Evolutionary conservation across 2,888 invertebrate genomes (phyloP).

Genomic region (Diarsia mendica): DNA sequence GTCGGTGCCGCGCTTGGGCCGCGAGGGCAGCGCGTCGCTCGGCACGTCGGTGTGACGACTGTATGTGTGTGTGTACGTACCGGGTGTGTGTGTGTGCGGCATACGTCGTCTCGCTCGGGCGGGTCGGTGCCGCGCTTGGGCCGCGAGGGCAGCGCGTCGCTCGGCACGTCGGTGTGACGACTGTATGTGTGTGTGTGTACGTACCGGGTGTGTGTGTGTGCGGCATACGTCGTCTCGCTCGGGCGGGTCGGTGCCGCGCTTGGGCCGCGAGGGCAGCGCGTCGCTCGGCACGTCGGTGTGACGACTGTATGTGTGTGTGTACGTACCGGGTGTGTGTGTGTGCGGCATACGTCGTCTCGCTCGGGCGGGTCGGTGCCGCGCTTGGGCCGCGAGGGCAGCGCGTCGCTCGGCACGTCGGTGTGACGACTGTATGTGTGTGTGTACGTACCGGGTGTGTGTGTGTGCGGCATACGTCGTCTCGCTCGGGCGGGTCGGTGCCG

Average conservation of each 20-base stretch:
- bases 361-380: neutral
- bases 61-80: too few relatives aligned
- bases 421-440: constrained; percentile 8
- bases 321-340: too few relatives aligned
- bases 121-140: neutral
- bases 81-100: neutral
- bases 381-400: neutral
- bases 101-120: neutral
- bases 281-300: constrained; percentile 89
- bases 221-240: constrained; percentile 25
- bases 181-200: constrained; percentile 21
- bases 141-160: too few relatives aligned
- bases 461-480: constrained; percentile 20
- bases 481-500: constrained; percentile 4
- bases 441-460: constrained; percentile 35
- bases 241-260: constrained; percentile 10
- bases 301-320: too few relatives aligned
- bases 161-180: constrained; percentile 3
- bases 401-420: neutral
- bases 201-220: constrained; percentile 17
- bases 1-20: too few relatives aligned
- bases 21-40: too few relatives aligned
- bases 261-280: constrained; percentile 48
- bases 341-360: neutral
- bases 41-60: constrained; percentile 85